Evolutionary conservation across 2,113 vertebrate genomes (phyloP).

Genomic region (Neolamprologus fasciatus): DNA sequence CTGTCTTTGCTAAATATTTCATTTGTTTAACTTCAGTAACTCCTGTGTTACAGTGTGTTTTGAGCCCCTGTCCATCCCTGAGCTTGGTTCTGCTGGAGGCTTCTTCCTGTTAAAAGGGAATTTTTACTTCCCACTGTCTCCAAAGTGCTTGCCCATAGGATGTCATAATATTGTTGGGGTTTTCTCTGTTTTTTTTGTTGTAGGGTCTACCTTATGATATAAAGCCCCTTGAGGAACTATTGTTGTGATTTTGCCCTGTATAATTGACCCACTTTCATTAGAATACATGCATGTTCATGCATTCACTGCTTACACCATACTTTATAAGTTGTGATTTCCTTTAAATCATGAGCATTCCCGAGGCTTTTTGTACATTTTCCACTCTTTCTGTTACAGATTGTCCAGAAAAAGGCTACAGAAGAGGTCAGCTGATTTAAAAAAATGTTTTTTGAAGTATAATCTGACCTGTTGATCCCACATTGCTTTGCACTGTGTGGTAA

Average conservation of each 20-base stretch:
- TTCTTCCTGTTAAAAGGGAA: background rate
- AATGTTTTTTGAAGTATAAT: background rate
- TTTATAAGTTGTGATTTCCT: background rate
- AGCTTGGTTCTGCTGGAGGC: background rate
- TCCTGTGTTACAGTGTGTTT: background rate
- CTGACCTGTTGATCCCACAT: background rate
- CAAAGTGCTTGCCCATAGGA: background rate
- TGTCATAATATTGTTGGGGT: background rate
- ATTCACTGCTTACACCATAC: background rate
- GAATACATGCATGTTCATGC: background rate
- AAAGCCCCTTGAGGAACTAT: background rate
- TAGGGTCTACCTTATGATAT: background rate
- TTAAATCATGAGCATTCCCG: accelerated
- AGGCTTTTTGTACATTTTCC: background rate
- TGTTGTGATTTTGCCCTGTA: background rate
- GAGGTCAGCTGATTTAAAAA: background rate
- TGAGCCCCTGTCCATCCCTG: background rate
- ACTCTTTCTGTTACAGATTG: background rate
- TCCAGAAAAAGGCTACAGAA: background rate
- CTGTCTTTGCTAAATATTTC: background rate
- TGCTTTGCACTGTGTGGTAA: background rate
- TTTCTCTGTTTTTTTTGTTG: background rate
- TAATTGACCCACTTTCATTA: background rate
- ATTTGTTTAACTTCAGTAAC: background rate
- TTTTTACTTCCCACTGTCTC: background rate